A percentile compares a stretch with the other conserved stretches of the same genome.
phyloP scores from a whole-genome alignment of 2,888 invertebrate species.

The Tinea trinotella region DNA sequence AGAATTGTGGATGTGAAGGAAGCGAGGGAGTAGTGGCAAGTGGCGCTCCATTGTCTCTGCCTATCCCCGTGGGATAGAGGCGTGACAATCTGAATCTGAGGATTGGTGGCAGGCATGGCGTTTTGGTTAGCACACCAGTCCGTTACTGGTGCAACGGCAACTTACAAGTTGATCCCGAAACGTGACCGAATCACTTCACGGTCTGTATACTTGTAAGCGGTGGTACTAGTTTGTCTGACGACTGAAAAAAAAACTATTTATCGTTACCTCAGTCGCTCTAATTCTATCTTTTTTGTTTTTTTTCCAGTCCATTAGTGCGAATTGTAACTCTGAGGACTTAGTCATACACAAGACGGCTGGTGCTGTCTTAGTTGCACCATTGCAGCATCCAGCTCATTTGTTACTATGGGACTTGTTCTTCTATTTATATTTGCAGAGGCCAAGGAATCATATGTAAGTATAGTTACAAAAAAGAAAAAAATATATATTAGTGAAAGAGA shows the following conservation, averaged over 20 bases:
- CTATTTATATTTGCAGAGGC: slow-evolving; percentile 48
- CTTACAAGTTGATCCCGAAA: no score
- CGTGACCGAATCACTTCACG: no score
- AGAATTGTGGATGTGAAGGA: no score
- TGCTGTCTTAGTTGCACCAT: slow-evolving; percentile 37
- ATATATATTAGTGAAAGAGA: no score
- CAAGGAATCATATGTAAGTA: slow-evolving; percentile 27
- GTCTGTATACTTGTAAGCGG: no score
- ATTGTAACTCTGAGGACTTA: slow-evolving; percentile 40
- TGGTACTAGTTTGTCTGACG: neutral
- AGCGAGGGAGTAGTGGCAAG: no score
- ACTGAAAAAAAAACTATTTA: neutral
- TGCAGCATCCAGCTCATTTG: slow-evolving; percentile 42
- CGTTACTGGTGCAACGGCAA: neutral
- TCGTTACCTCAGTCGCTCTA: neutral
- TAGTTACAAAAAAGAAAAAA: no score
- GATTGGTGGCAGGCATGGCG: no score
- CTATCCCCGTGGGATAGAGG: no score
- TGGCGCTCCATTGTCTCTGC: no score
- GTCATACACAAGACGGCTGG: slow-evolving; percentile 42
- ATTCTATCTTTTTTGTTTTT: neutral
- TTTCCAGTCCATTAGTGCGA: slow-evolving; percentile 41
- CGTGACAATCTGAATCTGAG: no score
- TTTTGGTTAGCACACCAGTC: no score
- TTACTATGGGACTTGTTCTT: slow-evolving; percentile 52